Conservation (phyloP, 2,113 vertebrate genomes). For the Mobula hypostoma region DNA sequence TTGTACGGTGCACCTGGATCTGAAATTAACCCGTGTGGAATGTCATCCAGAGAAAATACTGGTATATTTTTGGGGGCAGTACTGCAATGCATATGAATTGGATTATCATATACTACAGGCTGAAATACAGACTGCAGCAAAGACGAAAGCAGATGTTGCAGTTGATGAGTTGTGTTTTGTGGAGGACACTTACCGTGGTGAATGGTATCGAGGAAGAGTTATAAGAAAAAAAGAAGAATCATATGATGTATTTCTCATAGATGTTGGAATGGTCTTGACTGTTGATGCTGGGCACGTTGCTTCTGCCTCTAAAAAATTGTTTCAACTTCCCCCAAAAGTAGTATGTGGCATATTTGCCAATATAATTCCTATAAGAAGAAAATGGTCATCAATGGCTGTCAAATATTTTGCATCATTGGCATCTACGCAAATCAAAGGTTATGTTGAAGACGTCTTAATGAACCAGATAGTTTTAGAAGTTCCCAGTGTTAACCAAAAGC, state of each 20-base stretch:
- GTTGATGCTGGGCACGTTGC: conserved; percentile 58
- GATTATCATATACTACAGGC: conserved; percentile 77
- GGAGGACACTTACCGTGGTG: conserved; percentile 63
- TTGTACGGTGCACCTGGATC: conserved; percentile 54
- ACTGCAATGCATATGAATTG: conserved; percentile 59
- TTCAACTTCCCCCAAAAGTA: conserved; percentile 73
- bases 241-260: conserved; percentile 72
- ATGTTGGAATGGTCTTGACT: conserved; percentile 63
- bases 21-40: conserved; percentile 70
- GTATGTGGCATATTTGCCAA: conserved; percentile 77
- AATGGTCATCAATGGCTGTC: conserved; percentile 57
- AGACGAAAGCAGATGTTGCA: conserved; percentile 53
- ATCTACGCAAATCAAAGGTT: conserved; percentile 64
- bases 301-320: conserved; percentile 62
- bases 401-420: conserved; percentile 71
- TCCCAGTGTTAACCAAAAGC: conserved; percentile 63
- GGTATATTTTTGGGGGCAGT: conserved; percentile 74
- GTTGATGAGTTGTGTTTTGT: conserved; percentile 73
- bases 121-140: conserved; percentile 70
- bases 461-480: conserved; percentile 69
- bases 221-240: conserved; percentile 53
- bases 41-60: conserved; percentile 65
- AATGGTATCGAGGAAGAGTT: conserved; percentile 81
- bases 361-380: conserved; percentile 64
- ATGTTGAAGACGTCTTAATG: conserved; percentile 62